Conservation (phyloP, 2,797 vertebrate genomes). For the Smutsia temminckii region DNA sequence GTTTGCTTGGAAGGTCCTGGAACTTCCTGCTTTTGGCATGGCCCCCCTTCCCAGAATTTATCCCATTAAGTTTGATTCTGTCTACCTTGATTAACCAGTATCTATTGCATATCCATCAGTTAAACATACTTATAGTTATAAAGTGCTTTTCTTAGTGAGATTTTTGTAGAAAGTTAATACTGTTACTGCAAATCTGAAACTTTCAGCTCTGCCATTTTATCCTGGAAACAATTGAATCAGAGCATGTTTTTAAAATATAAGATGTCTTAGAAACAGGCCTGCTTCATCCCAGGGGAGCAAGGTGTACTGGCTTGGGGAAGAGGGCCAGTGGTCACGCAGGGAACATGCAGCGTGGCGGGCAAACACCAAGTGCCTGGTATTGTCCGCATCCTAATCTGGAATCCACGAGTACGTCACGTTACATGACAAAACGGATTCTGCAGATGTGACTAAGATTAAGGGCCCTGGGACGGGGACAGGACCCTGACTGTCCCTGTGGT, state of each 20-base stretch:
- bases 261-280: background rate
- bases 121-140: background rate
- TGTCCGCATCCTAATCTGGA: background rate
- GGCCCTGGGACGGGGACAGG: background rate
- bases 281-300: background rate
- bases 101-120: background rate
- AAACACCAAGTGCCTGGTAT: background rate
- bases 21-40: fast-evolving
- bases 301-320: background rate
- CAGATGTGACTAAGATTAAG: background rate
- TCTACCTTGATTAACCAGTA: too few species aligned
- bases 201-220: background rate
- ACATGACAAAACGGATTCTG: background rate
- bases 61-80: background rate
- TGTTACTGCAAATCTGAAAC: background rate
- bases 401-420: too few species aligned
- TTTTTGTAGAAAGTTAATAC: background rate
- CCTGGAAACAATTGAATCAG: background rate
- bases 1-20: background rate
- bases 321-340: background rate
- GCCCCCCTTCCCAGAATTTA: background rate
- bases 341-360: fast-evolving
- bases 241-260: background rate
- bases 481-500: background rate
- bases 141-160: background rate